Conservation (phyloP, 2,888 invertebrate species). For the Caenorhabditis auriculariae region DNA sequence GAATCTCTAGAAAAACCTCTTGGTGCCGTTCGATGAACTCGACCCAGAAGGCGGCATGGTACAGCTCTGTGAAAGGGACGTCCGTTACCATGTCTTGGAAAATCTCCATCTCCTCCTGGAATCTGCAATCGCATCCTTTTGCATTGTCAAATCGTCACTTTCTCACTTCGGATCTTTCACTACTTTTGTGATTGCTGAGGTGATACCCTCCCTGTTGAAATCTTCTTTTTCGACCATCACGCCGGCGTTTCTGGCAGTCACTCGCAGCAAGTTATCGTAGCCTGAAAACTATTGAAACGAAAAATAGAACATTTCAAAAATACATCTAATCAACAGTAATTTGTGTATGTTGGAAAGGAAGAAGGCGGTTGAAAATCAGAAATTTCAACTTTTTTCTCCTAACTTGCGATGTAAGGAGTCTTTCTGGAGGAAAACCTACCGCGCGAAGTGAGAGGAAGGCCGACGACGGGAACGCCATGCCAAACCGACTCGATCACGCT, state of each 20-base stretch:
- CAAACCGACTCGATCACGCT: slow-evolving; percentile 62
- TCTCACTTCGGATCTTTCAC: slow-evolving; percentile 24
- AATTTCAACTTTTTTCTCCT: background rate
- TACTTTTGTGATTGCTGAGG: slow-evolving; percentile 32
- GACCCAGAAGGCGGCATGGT: slow-evolving; percentile 63
- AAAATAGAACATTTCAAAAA: background rate
- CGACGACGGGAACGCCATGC: slow-evolving; percentile 61
- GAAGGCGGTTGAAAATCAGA: no score
- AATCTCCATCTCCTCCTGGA: slow-evolving; percentile 57
- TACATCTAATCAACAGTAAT: no score
- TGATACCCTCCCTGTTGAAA: slow-evolving; percentile 21
- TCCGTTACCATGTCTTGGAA: slow-evolving; percentile 63
- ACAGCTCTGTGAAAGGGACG: slow-evolving; percentile 63
- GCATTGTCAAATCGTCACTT: background rate
- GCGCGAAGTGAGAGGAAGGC: slow-evolving; percentile 56
- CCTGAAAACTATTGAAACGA: slow-evolving; percentile 6
- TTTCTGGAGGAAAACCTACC: slow-evolving; percentile 9
- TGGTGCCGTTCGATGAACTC: slow-evolving; percentile 64
- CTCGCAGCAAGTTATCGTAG: slow-evolving; percentile 40
- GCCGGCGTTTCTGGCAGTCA: slow-evolving; percentile 57
- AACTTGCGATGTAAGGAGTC: background rate
- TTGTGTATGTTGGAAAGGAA: no score
- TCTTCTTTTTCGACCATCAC: slow-evolving; percentile 48
- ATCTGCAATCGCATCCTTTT: slow-evolving; percentile 22
- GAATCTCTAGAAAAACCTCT: slow-evolving; percentile 41